Base-by-base conservation (phyloP, 2,797 vertebrate species). In the Platyrinchus mystaceus region DNA sequence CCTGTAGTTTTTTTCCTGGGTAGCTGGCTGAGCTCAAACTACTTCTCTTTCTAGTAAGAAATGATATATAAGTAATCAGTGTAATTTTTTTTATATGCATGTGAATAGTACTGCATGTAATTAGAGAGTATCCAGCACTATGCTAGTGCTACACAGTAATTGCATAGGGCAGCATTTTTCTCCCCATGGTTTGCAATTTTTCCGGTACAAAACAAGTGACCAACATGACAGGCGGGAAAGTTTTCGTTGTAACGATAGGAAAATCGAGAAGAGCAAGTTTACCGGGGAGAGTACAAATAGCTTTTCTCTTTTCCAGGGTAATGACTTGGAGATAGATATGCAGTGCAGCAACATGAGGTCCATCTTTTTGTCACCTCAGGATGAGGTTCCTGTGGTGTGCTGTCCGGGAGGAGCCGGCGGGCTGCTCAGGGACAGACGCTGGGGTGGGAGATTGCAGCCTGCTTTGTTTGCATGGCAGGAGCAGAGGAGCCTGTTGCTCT, bases 271-370 rank as follows among this genome's bases (percentile, higher is more conserved):
- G 15, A 91, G 64, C 76, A 58, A 59, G 66, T 82, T 81, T 52
- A 84, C 83, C 52, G 80, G 50, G 73, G 87, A 84, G 87, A 88
- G 50, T 12, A 88, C 73, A 84, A 88, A 96, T 59, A 88, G 93
- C 71, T 88, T 93, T 96, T 86, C 55, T 67, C 76, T 91, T 90
- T 87, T 28, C 55, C 32, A 22, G 43, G 50, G 18, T 71, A 59
- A 78, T 84, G 50, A 59, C 52, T 62, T 59, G 62, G 58, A 81
- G 91, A 30, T 39, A 66, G 83, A 59, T 41, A 53, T 1, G 10
- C 36, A 46, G 68, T 20, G 60, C 67, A 92, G 60, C 76, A 27
- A 67, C 69, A 34, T 32, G 64, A 75, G 76, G 66, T 68, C 66
- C 66, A 32, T 73, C 34, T 80, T 82, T 71, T 32, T 79, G 71